Conservation (phyloP, 2,888 invertebrate species). For the Nyleta sp. region DNA sequence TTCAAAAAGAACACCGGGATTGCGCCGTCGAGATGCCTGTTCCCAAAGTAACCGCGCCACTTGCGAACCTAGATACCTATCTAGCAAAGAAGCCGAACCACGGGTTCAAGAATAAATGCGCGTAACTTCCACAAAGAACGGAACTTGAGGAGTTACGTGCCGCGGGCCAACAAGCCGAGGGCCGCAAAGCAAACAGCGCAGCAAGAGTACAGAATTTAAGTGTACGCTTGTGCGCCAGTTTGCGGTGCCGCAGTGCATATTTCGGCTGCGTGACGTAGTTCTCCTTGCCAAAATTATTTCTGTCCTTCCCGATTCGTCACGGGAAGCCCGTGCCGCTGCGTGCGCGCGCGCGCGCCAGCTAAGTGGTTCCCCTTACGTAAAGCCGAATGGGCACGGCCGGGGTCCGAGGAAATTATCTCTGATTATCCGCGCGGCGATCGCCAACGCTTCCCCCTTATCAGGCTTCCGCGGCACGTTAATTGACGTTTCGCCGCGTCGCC, state of each 20-base stretch:
- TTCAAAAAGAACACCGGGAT: conserved; percentile 48
- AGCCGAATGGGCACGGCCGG: conserved; percentile 77
- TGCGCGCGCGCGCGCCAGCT: conserved; percentile 74
- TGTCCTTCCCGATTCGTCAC: conserved; percentile 71
- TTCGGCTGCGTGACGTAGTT: conserved; percentile 61
- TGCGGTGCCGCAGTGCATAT: conserved; percentile 55
- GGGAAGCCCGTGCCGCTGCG: conserved; percentile 67
- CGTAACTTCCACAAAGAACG: conserved; percentile 49
- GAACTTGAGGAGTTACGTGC: conserved; percentile 36
- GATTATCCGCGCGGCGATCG: conserved; percentile 75
- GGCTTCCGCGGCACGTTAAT: conserved; percentile 40
- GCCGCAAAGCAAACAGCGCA: conserved; percentile 17
- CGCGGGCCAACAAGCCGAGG: conserved; percentile 9
- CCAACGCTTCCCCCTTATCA: conserved; percentile 23
- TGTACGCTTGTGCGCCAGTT: conserved; percentile 29
- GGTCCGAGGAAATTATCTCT: conserved; percentile 77
- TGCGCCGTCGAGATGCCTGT: too few relatives aligned
- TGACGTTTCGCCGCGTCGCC: conserved; percentile 44
- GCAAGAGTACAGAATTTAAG: conserved; percentile 41
- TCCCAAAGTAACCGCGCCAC: too few relatives aligned
- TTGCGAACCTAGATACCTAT: conserved; percentile 51
- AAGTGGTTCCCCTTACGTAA: conserved; percentile 78
- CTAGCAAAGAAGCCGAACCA: conserved; percentile 4
- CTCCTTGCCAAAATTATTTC: conserved; percentile 62
- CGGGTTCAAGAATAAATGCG: conserved; percentile 24